Percentiles rank a stretch among this genome's conserved stretches.
These are phyloP conservation scores for Aquatica leii DNA, from an alignment of 2,888 invertebrate genomes.

Conservation along the genomic window DNA sequence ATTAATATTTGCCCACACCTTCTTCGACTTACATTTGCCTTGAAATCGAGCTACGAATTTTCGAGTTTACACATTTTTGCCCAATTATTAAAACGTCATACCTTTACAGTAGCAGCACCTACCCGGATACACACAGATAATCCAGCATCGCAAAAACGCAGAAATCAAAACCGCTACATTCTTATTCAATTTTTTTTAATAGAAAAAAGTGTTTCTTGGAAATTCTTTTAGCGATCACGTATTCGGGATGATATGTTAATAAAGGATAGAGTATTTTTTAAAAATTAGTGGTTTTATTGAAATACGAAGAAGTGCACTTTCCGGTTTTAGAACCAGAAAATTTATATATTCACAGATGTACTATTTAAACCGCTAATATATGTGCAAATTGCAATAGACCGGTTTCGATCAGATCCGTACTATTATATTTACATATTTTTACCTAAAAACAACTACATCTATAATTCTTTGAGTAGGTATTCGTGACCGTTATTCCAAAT, in stretches of 20 bases:
- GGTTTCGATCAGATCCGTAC: constrained; percentile 2
- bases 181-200: constrained; percentile 18
- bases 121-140: constrained; percentile 20
- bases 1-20: constrained; percentile 18
- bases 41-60: background rate
- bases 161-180: constrained; percentile 21
- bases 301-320: background rate
- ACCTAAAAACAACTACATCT: no score
- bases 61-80: background rate
- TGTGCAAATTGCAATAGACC: constrained; percentile 5
- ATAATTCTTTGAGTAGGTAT: no score
- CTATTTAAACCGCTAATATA: constrained; percentile 1
- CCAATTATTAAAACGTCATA: constrained; percentile 1
- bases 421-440: background rate
- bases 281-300: background rate
- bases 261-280: no score
- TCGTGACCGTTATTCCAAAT: no score
- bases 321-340: constrained; percentile 12
- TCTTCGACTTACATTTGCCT: background rate
- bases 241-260: background rate
- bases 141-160: constrained; percentile 11
- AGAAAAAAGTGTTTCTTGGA: constrained; percentile 17
- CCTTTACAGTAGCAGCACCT: background rate
- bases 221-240: constrained; percentile 4
- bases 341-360: background rate